Conservation (phyloP, 2,888 invertebrate genomes). For the Gandaritis pyraliata region DNA sequence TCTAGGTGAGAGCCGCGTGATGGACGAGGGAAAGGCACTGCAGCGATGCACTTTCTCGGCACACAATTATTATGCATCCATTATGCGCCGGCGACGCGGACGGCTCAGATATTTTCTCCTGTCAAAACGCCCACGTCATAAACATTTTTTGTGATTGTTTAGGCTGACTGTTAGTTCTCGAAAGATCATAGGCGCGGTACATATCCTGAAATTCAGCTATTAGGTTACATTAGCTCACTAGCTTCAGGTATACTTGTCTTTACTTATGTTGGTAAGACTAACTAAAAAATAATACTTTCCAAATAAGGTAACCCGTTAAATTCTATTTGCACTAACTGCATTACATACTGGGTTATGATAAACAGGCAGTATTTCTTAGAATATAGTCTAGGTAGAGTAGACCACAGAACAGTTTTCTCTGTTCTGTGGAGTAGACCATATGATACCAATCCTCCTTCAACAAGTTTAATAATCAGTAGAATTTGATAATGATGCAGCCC, state of each 20-base stretch:
- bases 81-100: constrained; percentile 61
- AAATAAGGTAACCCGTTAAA: too few species aligned
- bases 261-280: too few species aligned
- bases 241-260: too few species aligned
- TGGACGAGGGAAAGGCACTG: constrained; percentile 81
- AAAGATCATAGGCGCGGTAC: not conserved
- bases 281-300: too few species aligned
- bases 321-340: too few species aligned
- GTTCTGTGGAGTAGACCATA: not conserved
- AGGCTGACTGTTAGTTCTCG: constrained; percentile 8
- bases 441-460: constrained; percentile 18
- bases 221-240: not conserved
- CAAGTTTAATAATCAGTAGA: constrained; percentile 38
- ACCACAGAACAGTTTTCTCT: too few species aligned
- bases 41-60: constrained; percentile 79
- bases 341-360: too few species aligned
- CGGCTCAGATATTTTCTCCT: constrained; percentile 59
- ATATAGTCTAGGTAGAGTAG: not conserved
- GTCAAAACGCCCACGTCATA: constrained; percentile 65
- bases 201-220: constrained; percentile 5
- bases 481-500: constrained; percentile 46
- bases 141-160: constrained; percentile 50
- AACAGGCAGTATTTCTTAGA: too few species aligned
- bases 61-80: constrained; percentile 74
- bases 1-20: constrained; percentile 74